Base-by-base conservation (phyloP, 35 echinoderm and acorn worm species). In the Heliocidaris tuberculata region DNA sequence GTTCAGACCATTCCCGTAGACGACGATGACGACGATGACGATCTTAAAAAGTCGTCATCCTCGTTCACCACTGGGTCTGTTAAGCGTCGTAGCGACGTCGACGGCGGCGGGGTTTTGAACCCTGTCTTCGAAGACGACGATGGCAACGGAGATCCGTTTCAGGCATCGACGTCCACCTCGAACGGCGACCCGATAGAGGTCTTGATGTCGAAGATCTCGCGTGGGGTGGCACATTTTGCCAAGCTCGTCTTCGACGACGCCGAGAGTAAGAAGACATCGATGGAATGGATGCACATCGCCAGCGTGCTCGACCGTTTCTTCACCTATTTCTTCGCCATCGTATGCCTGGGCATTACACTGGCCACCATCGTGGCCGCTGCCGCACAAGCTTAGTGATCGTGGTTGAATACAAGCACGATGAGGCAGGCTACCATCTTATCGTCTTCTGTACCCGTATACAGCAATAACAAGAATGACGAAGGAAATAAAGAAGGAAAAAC, bases 91-190 rank as follows among this genome's bases (percentile, higher is more conserved):
- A 27, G 19, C 47, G 87, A 89, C 4, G 49, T 91, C 48, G 90
- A 90, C 49, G 90, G 93, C 48, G 49, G 42, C 13, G 97, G 97
- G 27, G 88, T 97, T 13, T 70, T 95, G 5, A 97, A 99, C 60
- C 96, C 93, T 10, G 96, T 95, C 9, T 99, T 96, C 60, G 96
- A 99, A 96, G 94, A 94, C 27, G 98, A 99, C 71, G 95, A 97
- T 48, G 94, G 94, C 13, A 95, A 86, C n/a, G 95, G 31, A 8
- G 95, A 93, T 15, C 89, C 93, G 21, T 93, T 95, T 59, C 48
- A 87, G 88, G 15, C 92, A 86, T 32, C 48, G 52, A 48, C 93
- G 19, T 93, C 47, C 30, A 86, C 90, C 42, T 59, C n/a, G 32
- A 59, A 56, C 12, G 59, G 90, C 49, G 85, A 95, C 17, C 70